phyloP scores from a whole-genome alignment of 1,140 invertebrate species.

The Trichogramma pretiosum region DNA sequence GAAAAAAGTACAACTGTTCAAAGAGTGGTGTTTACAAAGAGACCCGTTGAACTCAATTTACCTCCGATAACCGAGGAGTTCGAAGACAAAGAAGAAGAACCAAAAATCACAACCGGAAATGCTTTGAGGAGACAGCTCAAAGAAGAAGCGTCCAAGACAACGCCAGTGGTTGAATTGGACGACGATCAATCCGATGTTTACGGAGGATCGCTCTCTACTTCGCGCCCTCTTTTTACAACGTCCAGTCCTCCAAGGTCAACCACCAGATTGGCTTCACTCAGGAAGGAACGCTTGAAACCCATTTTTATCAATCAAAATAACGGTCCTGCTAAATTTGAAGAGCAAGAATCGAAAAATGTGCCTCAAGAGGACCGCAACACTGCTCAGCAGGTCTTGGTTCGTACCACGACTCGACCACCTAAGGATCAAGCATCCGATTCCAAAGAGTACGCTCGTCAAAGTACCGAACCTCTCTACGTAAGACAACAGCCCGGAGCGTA shows the following conservation, averaged over 20 bases:
- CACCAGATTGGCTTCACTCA: constrained; percentile 24
- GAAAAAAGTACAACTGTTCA: constrained; percentile 32
- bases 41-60: constrained; percentile 37
- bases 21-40: constrained; percentile 40
- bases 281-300: constrained; percentile 34
- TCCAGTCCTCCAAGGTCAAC: constrained; percentile 42
- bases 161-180: constrained; percentile 25
- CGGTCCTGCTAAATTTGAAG: constrained; percentile 41
- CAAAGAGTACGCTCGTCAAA: constrained; percentile 31
- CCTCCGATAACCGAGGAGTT: constrained; percentile 37
- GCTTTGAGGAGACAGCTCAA: constrained; percentile 50
- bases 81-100: constrained; percentile 32
- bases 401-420: constrained; percentile 21
- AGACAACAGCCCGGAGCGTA: constrained; percentile 31
- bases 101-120: constrained; percentile 42
- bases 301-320: constrained; percentile 39
- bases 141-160: constrained; percentile 38
- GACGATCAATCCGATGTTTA: constrained; percentile 60
- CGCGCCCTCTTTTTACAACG: constrained; percentile 58
- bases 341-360: constrained; percentile 18
- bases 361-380: constrained; percentile 32
- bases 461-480: constrained; percentile 33
- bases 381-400: constrained; percentile 31
- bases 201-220: constrained; percentile 53
- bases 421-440: constrained; percentile 21